Evolutionary conservation across 2,888 invertebrate genomes (phyloP).

Genomic region (Onthophagus sagittarius): DNA sequence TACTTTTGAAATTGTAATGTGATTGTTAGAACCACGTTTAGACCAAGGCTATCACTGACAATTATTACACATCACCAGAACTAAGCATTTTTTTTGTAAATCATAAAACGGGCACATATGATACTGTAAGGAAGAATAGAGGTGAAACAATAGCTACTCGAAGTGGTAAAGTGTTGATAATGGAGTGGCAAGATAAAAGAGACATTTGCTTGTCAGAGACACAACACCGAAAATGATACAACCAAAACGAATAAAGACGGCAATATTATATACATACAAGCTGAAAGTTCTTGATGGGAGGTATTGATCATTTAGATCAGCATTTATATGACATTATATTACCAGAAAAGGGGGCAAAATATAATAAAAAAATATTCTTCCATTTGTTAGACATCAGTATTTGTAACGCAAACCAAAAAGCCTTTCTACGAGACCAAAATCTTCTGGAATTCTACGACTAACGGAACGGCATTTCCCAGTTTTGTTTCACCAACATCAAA

Average conservation of each 20-base stretch:
- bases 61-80: constrained; percentile 29
- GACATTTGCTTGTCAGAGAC: constrained; percentile 20
- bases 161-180: constrained; percentile 17
- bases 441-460: no score
- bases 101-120: constrained; percentile 27
- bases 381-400: no score
- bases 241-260: no score
- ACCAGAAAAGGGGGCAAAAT: background rate
- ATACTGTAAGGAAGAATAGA: constrained; percentile 24
- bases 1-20: constrained; percentile 9
- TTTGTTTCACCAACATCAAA: constrained; percentile 22
- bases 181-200: background rate
- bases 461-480: constrained; percentile 21
- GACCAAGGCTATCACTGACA: constrained; percentile 23
- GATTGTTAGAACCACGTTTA: background rate
- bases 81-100: constrained; percentile 22
- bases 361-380: no score
- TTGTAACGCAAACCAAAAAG: no score
- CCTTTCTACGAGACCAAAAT: no score
- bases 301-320: constrained; percentile 34
- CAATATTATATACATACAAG: no score
- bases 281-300: constrained; percentile 32
- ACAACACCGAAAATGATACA: constrained; percentile 16
- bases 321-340: background rate
- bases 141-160: constrained; percentile 25